Base-by-base conservation (phyloP, 2,113 vertebrate genomes). In the Chaenogobius annularis region DNA sequence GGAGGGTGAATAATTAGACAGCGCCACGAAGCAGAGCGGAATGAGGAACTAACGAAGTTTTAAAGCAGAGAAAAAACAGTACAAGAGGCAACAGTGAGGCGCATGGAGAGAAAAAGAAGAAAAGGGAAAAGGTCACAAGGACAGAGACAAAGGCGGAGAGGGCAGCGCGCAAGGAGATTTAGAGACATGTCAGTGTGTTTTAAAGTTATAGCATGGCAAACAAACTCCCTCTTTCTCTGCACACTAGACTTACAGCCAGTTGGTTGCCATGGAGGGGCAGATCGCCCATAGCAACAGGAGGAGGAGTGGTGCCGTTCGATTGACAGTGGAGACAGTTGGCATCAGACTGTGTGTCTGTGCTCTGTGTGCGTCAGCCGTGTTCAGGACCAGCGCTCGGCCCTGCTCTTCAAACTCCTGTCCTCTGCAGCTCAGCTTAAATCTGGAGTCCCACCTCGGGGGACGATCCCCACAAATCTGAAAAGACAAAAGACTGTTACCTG, bases 241-340 rank as follows among this genome's bases (percentile, higher is more conserved):
- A 78, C 77, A 69, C 82, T 83, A 85, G 75, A 92, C 93, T 93
- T 93, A 94, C 93, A 94, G 91, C 93, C 93, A 94, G 92, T 94
- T 94, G 92, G 93, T 94, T 93, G 93, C 93, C 92, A 92, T 92
- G 93, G 92, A 86, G 81, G 90, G 86, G 86, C 93, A 90, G 89
- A 91, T 91, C 90, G 89, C 92, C 92, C 93, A 94, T 94, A 94
- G 93, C 93, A 94, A 92, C 92, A 94, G 90, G 92, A 94, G 92
- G 93, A 94, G 93, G 90, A 92, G 87, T 88, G 89, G 93, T 94
- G 92, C 92, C 81, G 92, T 91, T 87, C 93, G 90, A 92, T 90
- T 92, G 91, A 92, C 93, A 92, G 93, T 82, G 78, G 88, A 93
- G 93, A 92, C 93, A 88, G 92, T 93, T 93, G 92, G 93, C 93